A percentile compares a stretch with the other conserved stretches of the same genome.
These are phyloP conservation scores for Dicentrarchus labrax DNA, from an alignment of 2,113 vertebrate species.

Conservation along the genomic window DNA sequence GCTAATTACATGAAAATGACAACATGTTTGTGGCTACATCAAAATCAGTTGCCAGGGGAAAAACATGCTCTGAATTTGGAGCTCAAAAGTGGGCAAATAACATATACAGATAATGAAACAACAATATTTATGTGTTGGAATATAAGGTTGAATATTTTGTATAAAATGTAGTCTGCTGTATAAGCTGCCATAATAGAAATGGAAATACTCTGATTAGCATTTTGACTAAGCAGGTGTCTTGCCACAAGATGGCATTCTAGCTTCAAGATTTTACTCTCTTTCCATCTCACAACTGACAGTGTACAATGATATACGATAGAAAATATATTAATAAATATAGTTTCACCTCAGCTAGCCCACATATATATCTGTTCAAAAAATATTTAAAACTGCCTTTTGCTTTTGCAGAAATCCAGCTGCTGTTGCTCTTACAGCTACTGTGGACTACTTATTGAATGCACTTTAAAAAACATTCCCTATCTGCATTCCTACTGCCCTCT, in stretches of 20 bases:
- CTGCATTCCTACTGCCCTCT: conserved; percentile 42
- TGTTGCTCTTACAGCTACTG: neutral
- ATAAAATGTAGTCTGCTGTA: neutral
- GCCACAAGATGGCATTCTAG: conserved; percentile 76
- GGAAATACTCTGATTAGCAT: neutral
- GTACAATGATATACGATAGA: neutral
- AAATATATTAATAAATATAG: neutral
- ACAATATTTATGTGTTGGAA: neutral
- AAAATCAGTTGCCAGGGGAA: conserved; percentile 7
- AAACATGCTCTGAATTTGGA: neutral
- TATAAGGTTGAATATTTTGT: neutral
- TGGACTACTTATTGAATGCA: neutral
- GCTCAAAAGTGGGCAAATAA: neutral
- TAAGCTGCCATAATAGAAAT: neutral
- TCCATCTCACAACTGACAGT: neutral
- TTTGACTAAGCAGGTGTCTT: neutral
- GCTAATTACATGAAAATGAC: conserved; percentile 48
- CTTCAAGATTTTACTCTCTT: conserved; percentile 8
- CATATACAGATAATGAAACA: neutral
- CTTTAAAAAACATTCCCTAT: conserved; percentile 1
- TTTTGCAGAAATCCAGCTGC: neutral
- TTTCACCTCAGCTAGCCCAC: neutral
- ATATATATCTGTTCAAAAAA: neutral
- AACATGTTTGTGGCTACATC: conserved; percentile 30
- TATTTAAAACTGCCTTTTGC: neutral